These are phyloP conservation scores for Drosophila sp. DNA, from an alignment of 1,140 invertebrate species.

Conservation along the genomic window DNA sequence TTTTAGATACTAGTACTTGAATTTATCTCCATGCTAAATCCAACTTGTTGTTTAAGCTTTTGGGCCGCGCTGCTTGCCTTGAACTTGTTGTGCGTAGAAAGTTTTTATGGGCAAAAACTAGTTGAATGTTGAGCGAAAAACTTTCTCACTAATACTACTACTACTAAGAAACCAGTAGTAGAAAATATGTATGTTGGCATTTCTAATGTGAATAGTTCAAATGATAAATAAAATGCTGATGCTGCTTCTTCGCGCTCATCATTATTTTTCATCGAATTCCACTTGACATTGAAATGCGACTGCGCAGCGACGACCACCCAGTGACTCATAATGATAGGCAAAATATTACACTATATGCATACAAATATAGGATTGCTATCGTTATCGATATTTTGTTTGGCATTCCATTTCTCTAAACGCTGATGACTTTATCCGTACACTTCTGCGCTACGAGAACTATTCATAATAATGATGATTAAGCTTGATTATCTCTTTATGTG, in stretches of 20 bases:
- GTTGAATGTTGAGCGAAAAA: slow-evolving; percentile 24
- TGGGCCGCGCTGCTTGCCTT: not conserved
- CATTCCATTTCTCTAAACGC: too few species aligned
- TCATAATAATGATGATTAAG: not conserved
- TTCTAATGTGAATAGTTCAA: not conserved
- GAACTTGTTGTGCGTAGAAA: slow-evolving; percentile 38
- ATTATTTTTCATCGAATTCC: too few species aligned
- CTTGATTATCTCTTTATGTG: not conserved
- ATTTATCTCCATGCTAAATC: slow-evolving; percentile 27
- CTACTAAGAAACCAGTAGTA: not conserved
- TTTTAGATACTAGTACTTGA: slow-evolving; percentile 8
- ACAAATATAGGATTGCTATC: too few species aligned
- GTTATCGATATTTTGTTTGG: too few species aligned
- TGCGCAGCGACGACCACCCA: too few species aligned
- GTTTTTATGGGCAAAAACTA: slow-evolving; percentile 23
- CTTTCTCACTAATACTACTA: slow-evolving; percentile 32
- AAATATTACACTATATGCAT: too few species aligned
- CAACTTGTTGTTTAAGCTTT: slow-evolving; percentile 30
- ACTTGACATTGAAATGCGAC: too few species aligned
- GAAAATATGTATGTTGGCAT: not conserved
- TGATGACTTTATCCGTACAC: too few species aligned
- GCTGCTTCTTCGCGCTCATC: too few species aligned
- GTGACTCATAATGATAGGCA: too few species aligned
- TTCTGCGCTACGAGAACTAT: too few species aligned
- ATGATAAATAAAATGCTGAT: not conserved